These are phyloP conservation scores for Tonatia bakeri DNA, from an alignment of 2,113 vertebrate genomes.

Conservation along the genomic window DNA sequence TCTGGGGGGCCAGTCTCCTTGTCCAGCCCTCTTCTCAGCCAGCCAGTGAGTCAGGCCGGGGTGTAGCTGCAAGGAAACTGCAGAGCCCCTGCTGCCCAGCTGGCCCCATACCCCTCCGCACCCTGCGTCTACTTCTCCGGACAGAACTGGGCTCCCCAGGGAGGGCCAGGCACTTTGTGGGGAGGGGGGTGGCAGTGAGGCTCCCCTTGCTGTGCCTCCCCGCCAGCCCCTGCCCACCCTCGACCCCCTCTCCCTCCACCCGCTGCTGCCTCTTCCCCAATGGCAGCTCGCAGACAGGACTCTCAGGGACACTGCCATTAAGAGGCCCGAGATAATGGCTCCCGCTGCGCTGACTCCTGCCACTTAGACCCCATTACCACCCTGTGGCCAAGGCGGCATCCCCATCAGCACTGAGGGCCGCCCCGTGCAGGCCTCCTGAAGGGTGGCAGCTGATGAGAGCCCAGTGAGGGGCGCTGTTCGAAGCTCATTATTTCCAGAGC, in stretches of 20 bases:
- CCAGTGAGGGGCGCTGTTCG: not conserved
- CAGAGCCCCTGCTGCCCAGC: not conserved
- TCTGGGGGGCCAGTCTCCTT: not conserved
- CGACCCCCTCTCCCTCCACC: not conserved
- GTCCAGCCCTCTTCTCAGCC: not conserved
- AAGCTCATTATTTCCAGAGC: not conserved
- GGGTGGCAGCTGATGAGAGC: not conserved
- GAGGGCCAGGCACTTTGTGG: not conserved
- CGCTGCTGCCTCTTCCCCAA: too few relatives aligned
- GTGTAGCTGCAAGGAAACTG: not conserved
- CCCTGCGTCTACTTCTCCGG: not conserved
- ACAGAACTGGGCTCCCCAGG: too few relatives aligned
- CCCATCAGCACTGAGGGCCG: not conserved
- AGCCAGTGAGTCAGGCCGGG: not conserved
- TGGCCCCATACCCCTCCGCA: fast-evolving
- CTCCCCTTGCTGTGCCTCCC: not conserved
- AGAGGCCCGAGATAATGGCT: not conserved
- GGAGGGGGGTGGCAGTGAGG: not conserved
- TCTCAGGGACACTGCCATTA: not conserved
- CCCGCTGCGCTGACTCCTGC: not conserved
- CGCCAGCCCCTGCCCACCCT: not conserved
- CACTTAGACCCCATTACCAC: not conserved
- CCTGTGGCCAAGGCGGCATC: not conserved
- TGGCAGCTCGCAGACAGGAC: not conserved
- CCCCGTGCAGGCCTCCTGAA: not conserved